These are phyloP conservation scores for Pteromalus puparum DNA, from an alignment of 1,140 invertebrate genomes.

Conservation along the genomic window DNA sequence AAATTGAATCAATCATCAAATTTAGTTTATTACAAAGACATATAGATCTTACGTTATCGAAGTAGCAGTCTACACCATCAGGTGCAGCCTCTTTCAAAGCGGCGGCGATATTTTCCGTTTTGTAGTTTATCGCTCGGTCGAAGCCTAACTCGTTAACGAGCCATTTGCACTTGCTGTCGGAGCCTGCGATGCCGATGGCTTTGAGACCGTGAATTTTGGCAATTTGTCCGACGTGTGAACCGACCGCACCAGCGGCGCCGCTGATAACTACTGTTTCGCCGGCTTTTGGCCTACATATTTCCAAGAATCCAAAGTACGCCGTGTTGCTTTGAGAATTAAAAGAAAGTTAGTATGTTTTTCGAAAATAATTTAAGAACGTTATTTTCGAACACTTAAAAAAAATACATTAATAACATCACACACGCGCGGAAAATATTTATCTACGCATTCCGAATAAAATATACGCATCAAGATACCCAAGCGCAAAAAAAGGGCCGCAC, in stretches of 20 bases:
- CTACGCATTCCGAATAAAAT: no score
- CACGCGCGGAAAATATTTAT: no score
- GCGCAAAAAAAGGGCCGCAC: no score
- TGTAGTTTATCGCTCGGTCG: slow-evolving; percentile 84
- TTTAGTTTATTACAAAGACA: background rate
- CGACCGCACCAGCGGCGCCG: slow-evolving; percentile 81
- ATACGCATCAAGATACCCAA: no score
- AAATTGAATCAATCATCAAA: no score
- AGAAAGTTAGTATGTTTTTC: background rate
- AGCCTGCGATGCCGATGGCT: slow-evolving; percentile 84
- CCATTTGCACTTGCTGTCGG: slow-evolving; percentile 84
- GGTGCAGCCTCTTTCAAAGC: slow-evolving; percentile 80
- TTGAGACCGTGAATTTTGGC: slow-evolving; percentile 81
- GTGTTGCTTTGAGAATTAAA: slow-evolving; percentile 76
- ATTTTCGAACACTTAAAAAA: background rate
- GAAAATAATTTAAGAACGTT: no score
- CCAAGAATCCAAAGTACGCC: slow-evolving; percentile 83
- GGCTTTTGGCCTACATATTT: slow-evolving; percentile 80
- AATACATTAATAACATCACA: background rate
- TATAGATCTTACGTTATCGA: slow-evolving; percentile 83
- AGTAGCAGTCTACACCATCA: slow-evolving; percentile 83
- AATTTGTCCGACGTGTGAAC: slow-evolving; percentile 84
- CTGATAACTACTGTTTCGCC: slow-evolving; percentile 83
- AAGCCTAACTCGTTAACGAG: slow-evolving; percentile 81
- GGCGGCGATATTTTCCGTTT: slow-evolving; percentile 76